A percentile compares a stretch with the other conserved stretches of the same genome.
These are phyloP conservation scores for Monomorium pharaonis DNA, from an alignment of 1,140 invertebrate genomes.

Conservation along the genomic window DNA sequence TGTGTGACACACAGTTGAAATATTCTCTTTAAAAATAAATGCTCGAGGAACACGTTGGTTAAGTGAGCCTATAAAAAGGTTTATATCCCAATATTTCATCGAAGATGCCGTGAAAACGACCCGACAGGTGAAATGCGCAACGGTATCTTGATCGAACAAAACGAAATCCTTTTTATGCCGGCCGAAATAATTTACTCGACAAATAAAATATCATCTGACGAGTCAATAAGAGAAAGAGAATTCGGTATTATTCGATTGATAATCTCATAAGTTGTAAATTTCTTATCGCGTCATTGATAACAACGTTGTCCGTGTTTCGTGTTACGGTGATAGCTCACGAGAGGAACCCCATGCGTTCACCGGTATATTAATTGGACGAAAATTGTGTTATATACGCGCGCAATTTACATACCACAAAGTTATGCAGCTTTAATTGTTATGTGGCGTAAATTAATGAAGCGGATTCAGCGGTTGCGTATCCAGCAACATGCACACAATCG, in stretches of 20 bases:
- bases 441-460: constrained; percentile 37
- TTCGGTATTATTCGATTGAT: neutral
- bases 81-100: constrained; percentile 52
- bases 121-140: constrained; percentile 37
- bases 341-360: neutral
- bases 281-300: neutral
- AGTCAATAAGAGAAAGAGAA: constrained; percentile 4
- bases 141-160: constrained; percentile 11
- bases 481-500: neutral
- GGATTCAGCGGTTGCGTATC: constrained; percentile 31
- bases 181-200: constrained; percentile 17
- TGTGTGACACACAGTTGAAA: neutral
- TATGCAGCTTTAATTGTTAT: constrained; percentile 40
- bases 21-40: constrained; percentile 38
- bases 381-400: neutral
- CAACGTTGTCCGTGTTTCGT: neutral
- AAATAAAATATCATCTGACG: constrained; percentile 18
- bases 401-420: constrained; percentile 12
- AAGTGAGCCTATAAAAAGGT: constrained; percentile 46
- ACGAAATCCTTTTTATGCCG: constrained; percentile 18
- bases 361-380: constrained; percentile 10
- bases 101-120: constrained; percentile 25
- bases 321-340: neutral
- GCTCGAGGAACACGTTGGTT: constrained; percentile 32
- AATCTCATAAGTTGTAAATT: neutral